Evolutionary conservation across 2,888 invertebrate species (phyloP).

Genomic region (Phortica okadai): DNA sequence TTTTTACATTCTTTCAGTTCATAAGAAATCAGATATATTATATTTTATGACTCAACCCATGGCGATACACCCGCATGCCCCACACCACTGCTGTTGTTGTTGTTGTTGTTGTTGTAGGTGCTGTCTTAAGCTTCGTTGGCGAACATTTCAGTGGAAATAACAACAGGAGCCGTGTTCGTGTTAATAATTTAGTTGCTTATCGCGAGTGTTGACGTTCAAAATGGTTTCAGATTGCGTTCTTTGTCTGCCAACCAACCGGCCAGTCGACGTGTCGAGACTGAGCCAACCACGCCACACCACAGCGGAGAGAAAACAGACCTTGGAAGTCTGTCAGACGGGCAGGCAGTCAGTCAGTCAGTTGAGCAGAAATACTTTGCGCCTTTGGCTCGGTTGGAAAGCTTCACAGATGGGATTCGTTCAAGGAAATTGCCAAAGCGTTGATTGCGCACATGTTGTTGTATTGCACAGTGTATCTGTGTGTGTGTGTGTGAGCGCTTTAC

Average conservation of each 20-base stretch:
- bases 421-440: background rate
- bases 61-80: background rate
- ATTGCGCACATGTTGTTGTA: background rate
- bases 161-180: conserved; percentile 64
- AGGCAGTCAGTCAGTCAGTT: background rate
- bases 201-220: conserved; percentile 69
- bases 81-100: background rate
- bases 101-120: conserved; percentile 12
- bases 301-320: too few relatives aligned
- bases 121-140: background rate
- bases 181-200: conserved; percentile 73
- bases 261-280: background rate
- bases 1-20: conserved; percentile 57
- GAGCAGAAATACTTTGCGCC: background rate
- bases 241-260: background rate
- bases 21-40: conserved; percentile 57
- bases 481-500: too few relatives aligned
- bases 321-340: conserved; percentile 18
- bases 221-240: conserved; percentile 58
- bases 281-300: background rate
- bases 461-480: background rate
- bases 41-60: conserved; percentile 60
- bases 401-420: background rate
- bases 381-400: background rate
- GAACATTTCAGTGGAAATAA: conserved; percentile 56